Conservation (phyloP, 2,113 vertebrate species). For the Apaloderma vittatum region DNA sequence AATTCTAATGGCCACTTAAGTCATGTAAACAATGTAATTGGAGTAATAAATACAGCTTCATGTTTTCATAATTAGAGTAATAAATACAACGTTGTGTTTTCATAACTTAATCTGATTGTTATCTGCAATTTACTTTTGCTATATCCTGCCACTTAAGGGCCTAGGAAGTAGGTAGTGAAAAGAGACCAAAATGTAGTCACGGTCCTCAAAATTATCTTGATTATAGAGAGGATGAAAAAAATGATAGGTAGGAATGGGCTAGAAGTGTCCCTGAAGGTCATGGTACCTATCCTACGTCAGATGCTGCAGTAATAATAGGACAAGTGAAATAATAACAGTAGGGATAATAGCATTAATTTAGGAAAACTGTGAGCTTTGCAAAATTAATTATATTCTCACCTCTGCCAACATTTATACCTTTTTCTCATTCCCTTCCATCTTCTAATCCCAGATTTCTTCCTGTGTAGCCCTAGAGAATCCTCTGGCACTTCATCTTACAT, state of each 20-base stretch:
- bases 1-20: conserved; percentile 43
- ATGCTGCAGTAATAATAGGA: not conserved
- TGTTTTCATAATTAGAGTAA: conserved; percentile 39
- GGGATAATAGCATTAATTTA: not conserved
- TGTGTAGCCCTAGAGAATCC: not conserved
- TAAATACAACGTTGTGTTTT: not conserved
- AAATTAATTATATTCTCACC: not conserved
- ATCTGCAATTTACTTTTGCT: not conserved
- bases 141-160: not conserved
- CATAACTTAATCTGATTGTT: not conserved
- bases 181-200: not conserved
- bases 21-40: conserved; percentile 18
- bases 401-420: not conserved
- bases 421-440: not conserved
- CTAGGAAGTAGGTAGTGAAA: not conserved
- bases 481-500: not conserved
- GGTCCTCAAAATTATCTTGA: not conserved
- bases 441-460: not conserved
- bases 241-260: not conserved
- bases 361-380: not conserved
- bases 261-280: not conserved
- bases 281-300: not conserved
- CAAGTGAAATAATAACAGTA: not conserved
- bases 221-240: rapidly evolving
- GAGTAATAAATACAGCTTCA: conserved; percentile 31